phyloP scores from a whole-genome alignment of 1,140 invertebrate genomes.

The Apocrypta bakeri region DNA sequence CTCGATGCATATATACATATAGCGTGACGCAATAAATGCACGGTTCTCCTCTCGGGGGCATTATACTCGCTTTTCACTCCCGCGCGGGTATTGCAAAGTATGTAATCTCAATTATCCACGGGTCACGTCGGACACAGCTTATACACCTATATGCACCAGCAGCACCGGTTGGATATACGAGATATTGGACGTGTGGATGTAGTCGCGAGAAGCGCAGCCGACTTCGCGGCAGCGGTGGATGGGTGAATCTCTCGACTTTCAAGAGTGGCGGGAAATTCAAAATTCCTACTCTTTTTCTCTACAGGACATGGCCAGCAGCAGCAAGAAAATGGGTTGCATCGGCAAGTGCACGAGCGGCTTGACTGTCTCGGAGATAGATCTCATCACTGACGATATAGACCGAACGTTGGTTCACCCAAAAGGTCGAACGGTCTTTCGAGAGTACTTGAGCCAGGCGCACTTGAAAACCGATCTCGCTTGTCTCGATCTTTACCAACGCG shows the following conservation, averaged over 20 bases:
- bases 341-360: constrained; percentile 62
- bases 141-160: too few relatives aligned
- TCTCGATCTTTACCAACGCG: constrained; percentile 60
- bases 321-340: constrained; percentile 57
- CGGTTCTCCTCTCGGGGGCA: too few relatives aligned
- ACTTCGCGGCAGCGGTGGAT: background rate
- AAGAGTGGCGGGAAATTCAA: background rate
- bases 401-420: constrained; percentile 54
- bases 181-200: too few relatives aligned
- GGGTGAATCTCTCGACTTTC: too few relatives aligned
- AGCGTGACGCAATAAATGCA: background rate
- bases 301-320: background rate
- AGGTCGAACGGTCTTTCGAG: constrained; percentile 60
- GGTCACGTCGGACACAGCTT: background rate
- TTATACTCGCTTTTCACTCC: background rate
- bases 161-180: too few relatives aligned
- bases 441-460: constrained; percentile 52
- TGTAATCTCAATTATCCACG: background rate
- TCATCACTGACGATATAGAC: constrained; percentile 60
- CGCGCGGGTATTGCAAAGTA: background rate
- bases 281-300: background rate
- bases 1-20: background rate
- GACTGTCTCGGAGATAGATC: constrained; percentile 55
- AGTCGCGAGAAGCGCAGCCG: background rate
- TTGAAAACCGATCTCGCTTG: constrained; percentile 55